phyloP scores from a whole-genome alignment of 2,797 vertebrate genomes.

The Pristis pectinata region DNA sequence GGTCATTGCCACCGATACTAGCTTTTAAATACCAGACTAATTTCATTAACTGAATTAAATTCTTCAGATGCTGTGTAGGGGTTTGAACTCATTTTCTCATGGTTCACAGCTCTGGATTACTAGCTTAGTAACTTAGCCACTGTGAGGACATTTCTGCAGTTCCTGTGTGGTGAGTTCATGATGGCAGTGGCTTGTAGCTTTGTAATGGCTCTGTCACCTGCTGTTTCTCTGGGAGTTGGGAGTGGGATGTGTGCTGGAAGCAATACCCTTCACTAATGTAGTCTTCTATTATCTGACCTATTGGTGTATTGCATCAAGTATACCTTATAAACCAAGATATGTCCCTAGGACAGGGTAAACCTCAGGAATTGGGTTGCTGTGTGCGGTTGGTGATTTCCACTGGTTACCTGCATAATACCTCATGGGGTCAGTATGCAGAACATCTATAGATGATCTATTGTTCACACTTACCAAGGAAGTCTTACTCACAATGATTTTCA shows the following conservation, averaged over 20 bases:
- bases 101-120: too few relatives aligned
- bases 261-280: neutral
- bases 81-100: too few relatives aligned
- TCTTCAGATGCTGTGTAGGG: too few relatives aligned
- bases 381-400: neutral
- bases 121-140: too few relatives aligned
- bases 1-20: too few relatives aligned
- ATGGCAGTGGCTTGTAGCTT: neutral
- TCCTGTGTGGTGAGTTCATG: neutral
- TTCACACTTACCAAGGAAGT: neutral
- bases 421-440: neutral
- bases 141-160: too few relatives aligned
- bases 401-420: too few relatives aligned
- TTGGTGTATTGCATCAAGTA: neutral
- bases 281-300: neutral
- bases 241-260: neutral
- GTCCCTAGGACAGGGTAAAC: too few relatives aligned
- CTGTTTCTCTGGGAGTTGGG: neutral
- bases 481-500: neutral
- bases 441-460: neutral
- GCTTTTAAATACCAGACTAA: too few relatives aligned
- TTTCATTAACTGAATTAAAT: too few relatives aligned
- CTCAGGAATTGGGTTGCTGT: neutral
- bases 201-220: neutral
- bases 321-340: neutral